Base-by-base conservation (phyloP, 2,888 invertebrate species). In the Drosophila kuntzei region DNA sequence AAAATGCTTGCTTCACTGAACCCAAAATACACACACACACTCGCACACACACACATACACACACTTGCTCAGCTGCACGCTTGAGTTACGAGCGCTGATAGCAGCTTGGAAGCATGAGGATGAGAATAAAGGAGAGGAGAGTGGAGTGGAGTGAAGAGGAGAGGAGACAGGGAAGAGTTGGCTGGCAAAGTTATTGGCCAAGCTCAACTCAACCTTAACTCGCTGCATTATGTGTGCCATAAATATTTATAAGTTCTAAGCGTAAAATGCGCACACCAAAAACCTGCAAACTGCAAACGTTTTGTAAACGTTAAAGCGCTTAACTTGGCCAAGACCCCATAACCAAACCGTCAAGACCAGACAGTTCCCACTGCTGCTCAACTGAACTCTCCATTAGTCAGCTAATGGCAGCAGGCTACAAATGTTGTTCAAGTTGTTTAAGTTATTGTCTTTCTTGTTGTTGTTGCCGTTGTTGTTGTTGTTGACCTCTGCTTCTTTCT, bases 191-290 rank as follows among this genome's bases (percentile, higher is more conserved):
- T 81, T 87, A 81, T 81, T 86, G 81, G 82, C 81, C 68, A 51
- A 80, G 84, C 81, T 80, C 76, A 84, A 72, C 76, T 76, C 71
- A 76, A 76, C 71, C 71, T 74, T 71, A 74, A 66, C 81, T 67
- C 70, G 81, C 68, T 78, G 81, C 87, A 72, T 80, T 81, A 81
- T 83, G 86, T 84, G 87, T 69, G 72, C 87, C 87, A 88, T 85
- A 88, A 88, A 86, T 85, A 88, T 87, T 87, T 87, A 83, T 83
- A 83, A 87, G 76, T 84, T 84, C 76, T 81, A 84, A 83, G 83
- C 73, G 80, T 66, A 82, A 86, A 81, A 79, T 66, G 79, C 64
- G 72, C 73, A 72, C 57, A 72, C 60, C 43, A 44, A 60, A 63
- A 61, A 54, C 51, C 57, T 34, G 71, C 72, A 58, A 71, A 64